Base-by-base conservation (phyloP, 2,888 invertebrate genomes). In the Diploptera punctata region DNA sequence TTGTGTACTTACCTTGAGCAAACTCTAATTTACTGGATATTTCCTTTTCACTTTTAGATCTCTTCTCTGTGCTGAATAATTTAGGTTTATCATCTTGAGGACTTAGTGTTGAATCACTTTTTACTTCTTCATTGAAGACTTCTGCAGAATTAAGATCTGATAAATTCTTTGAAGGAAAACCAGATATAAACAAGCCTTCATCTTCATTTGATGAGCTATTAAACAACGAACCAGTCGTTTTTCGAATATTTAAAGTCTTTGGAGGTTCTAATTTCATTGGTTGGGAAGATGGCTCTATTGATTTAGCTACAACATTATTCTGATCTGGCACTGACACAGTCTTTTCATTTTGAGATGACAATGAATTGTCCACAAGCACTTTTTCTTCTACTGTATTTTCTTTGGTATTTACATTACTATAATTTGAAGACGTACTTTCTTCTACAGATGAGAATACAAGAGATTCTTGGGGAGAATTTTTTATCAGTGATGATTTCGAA, bases 231-330 rank as follows among this genome's bases (percentile, higher is more conserved):
- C 68, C 72, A 33, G 72, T 60, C 19, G 71, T 74, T 67, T 74
- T 74, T n/a, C 68, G 44, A 21, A 72, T 70, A 54, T 74, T 75
- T 19, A 76, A 71, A 21, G 76, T 74, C 62, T 72, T 74, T 38
- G 76, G 76, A n/a, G 75, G 75, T 74, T 75, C 68, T 31, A 57
- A 68, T 68, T 76, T 70, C 19, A 33, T n/a, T n/a, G 29, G 26
- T 31, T 16, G 26, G n/a, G 16, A 3, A 29, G 29, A n/a, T 10
- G 5, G 1, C 24, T 24, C 52, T 5, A 21, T 1, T 9, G 52
- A 52, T 18, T 10, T 2, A 19, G 3, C 2, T 4, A 52, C 16
- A 13, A 24, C 52, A 21, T 1, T 52, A 13, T 52, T 31, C 10
- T 24, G 52, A 21, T n/a, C 57, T 29, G 29, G n/a, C n/a, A 29